Conservation (phyloP, 2,888 invertebrate species). For the Lamproptera curius region DNA sequence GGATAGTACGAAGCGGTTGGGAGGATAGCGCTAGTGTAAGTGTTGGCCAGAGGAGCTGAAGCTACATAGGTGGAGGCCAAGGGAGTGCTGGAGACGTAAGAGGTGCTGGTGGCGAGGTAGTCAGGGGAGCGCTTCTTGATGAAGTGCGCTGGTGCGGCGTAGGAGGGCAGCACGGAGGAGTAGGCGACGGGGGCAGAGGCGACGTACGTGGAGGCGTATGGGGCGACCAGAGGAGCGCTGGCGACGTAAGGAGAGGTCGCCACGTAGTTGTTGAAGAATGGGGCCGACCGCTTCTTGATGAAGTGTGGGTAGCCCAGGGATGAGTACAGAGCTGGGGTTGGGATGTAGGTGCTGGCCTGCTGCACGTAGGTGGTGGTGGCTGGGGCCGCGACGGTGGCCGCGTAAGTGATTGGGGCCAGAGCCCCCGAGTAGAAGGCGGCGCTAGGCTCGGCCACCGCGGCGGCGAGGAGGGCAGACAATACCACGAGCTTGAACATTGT, state of each 20-base stretch:
- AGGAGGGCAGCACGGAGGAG: conserved; percentile 9
- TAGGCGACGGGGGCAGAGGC: conserved; percentile 6
- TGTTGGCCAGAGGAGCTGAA: conserved; percentile 1
- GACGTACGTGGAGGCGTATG: conserved; percentile 25
- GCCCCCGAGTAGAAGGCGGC: neutral
- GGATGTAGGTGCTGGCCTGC: conserved; percentile 29
- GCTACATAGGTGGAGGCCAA: conserved; percentile 4
- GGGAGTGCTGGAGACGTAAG: conserved; percentile 11
- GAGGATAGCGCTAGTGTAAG: conserved; percentile 8
- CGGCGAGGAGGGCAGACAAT: conserved; percentile 69
- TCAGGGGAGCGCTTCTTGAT: conserved; percentile 18
- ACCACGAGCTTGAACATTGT: conserved; percentile 43
- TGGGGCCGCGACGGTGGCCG: conserved; percentile 17
- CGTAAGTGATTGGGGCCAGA: conserved; percentile 3
- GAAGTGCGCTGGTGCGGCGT: conserved; percentile 15
- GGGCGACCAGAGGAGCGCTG: neutral
- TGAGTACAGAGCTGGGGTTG: conserved; percentile 30
- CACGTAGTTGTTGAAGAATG: conserved; percentile 22
- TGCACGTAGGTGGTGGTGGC: conserved; percentile 26
- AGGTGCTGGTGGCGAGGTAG: conserved; percentile 1
- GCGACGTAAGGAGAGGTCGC: conserved; percentile 32
- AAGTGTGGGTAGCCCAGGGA: conserved; percentile 31
- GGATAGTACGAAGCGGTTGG: neutral
- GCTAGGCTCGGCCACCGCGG: conserved; percentile 55
- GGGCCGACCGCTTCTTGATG: conserved; percentile 56